Evolutionary conservation across 2,113 vertebrate species (phyloP), one percentile per base, ranked within the genome.

Genomic region (Vidua macroura): DNA sequence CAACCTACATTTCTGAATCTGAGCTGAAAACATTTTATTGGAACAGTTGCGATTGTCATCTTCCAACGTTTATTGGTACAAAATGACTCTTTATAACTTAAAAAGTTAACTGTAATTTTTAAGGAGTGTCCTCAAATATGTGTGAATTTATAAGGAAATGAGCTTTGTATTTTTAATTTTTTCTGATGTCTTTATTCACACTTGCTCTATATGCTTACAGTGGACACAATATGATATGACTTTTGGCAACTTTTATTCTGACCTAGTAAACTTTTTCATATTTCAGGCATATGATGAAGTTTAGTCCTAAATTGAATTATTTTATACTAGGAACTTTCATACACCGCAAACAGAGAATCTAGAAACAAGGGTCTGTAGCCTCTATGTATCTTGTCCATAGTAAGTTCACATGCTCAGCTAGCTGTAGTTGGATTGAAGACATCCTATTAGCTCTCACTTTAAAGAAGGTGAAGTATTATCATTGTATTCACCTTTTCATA

Each of bases 351-450:
- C 1, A 53, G 41, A 74, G 5, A 16, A 7, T 60, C 44, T 52
- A 60, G 70, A 76, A 88, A 52, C 33, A 78, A 73, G 48, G 11
- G 2, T 56, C 31, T 69, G 10, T 15, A 18, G 80, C 63, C 17
- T 55, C 13, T 60, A 0, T 59, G 0, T 48, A 11, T 31, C 10
- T 64, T 72, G 18, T 53, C 31, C 6, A 1, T 13, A 27, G 13
- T 23, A 67, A 17, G 8, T 53, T 15, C 2, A 2, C 6, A 18
- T 35, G 21, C 21, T 64, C 39, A 56, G 12, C n/a, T 75, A 51
- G 5, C 41, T 83, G 2, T n/a, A 35, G 8, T 23, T 44, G 43
- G 13, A 14, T 35, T 81, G 27, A 46, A 59, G 35, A 28, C 39
- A 6, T 39, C 18, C 5, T n/a, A 4, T 63, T 60, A 52, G 4